Evolutionary conservation across 2,113 vertebrate genomes (phyloP), one percentile per base, ranked within the genome.

Genomic region (Scolopax mira): DNA sequence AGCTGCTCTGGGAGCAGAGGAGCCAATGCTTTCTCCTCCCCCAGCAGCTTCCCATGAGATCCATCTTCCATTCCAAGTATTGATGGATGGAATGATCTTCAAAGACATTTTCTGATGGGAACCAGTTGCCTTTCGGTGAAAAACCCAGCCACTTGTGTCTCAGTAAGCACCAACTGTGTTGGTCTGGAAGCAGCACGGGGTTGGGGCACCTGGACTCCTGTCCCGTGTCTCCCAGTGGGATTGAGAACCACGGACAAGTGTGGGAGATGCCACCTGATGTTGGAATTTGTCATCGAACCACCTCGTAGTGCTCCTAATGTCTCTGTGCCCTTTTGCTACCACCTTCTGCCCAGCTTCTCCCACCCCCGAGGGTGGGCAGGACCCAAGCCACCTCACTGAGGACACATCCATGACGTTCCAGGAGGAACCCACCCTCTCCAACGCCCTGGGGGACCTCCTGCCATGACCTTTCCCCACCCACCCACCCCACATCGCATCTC

Each of bases 341-440:
- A 19, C 21, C 5, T 37, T 49, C 37, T 7, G 16, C 79, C 49
- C 70, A 35, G 13, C 18, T n/a, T 23, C 71, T 58, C 19, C 35
- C 39, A 27, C 13, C 31, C 10, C 42, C 1, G 2, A 4, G 67
- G 39, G 22, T 9, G 5, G 9, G 42, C 24, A 54, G 18, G 49
- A 55, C 58, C 33, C 72, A 10, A 35, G 5, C 2, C 39, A 11
- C 54, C 9, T 5, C 10, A 0, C 0, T 3, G 49, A 60, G 28
- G 57, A 16, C 0, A 0, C 16, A 3, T 19, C 65, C 0, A 4
- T 3, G 72, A 19, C 0, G 0, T 0, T 10, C 10, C 11, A 46
- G 27, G 37, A 57, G 62, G 74, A 74, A 23, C 25, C 21, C 51
- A 22, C 44, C 39, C 22, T 15, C 33, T 3, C 21, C 0, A 0